Percentiles rank a stretch among this genome's conserved stretches.
Conservation (phyloP, 1,140 invertebrate genomes). For the Ericerus pela region DNA sequence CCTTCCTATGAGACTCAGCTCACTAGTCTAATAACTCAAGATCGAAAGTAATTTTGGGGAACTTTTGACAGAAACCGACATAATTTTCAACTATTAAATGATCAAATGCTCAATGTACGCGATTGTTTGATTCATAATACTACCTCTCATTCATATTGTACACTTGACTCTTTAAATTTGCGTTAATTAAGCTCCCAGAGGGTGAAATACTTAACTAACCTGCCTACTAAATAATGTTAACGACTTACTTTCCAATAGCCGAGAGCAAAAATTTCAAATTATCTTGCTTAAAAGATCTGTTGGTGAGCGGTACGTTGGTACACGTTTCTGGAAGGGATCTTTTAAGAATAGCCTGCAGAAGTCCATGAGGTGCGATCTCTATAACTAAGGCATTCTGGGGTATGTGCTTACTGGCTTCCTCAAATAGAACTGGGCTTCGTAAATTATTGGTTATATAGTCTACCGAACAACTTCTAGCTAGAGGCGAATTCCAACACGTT, state of each 20-base stretch:
- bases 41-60: too few relatives aligned
- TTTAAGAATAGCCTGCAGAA: constrained; percentile 43
- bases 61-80: too few relatives aligned
- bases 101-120: too few relatives aligned
- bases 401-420: constrained; percentile 40
- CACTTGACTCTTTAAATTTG: too few relatives aligned
- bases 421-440: constrained; percentile 40
- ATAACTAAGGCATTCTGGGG: constrained; percentile 41
- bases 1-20: too few relatives aligned
- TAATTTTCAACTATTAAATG: too few relatives aligned
- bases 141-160: too few relatives aligned
- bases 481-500: constrained; percentile 25
- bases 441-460: constrained; percentile 57
- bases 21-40: too few relatives aligned
- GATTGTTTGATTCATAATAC: too few relatives aligned
- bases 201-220: background rate
- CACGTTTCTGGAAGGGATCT: constrained; percentile 35
- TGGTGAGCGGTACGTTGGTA: constrained; percentile 41
- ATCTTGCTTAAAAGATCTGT: constrained; percentile 35
- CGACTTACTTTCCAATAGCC: constrained; percentile 38
- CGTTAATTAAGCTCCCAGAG: background rate
- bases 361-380: constrained; percentile 43
- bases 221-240: background rate
- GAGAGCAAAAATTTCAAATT: constrained; percentile 35
- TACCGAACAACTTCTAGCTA: constrained; percentile 41